These are phyloP conservation scores for Leptoclinus maculatus DNA, from an alignment of 2,797 vertebrate genomes.

Conservation along the genomic window DNA sequence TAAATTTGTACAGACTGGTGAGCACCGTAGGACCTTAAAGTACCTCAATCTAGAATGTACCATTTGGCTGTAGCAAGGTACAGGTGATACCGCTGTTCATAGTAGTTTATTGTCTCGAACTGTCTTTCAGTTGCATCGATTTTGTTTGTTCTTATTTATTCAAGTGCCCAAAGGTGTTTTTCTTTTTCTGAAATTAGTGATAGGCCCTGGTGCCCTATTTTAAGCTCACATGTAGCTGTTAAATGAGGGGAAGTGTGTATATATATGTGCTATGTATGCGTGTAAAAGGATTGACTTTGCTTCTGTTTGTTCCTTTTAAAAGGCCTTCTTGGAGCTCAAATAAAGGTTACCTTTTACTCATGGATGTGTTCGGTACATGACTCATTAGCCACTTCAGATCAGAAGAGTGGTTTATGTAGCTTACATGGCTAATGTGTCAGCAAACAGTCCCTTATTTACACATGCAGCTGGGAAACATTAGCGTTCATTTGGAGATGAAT, in stretches of 20 bases:
- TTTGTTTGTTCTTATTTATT: constrained; percentile 75
- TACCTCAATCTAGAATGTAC: constrained; percentile 59
- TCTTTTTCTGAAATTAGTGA: constrained; percentile 23
- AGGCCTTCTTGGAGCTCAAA: constrained; percentile 63
- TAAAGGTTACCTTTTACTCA: constrained; percentile 70
- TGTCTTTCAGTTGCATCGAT: constrained; percentile 31
- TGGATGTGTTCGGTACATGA: not conserved
- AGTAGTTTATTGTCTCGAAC: not conserved
- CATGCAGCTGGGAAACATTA: too few species aligned
- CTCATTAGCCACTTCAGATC: not conserved
- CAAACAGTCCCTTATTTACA: not conserved
- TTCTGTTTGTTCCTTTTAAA: constrained; percentile 46
- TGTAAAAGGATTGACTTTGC: constrained; percentile 46
- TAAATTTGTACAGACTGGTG: constrained; percentile 13
- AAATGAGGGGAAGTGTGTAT: constrained; percentile 44
- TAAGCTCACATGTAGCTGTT: constrained; percentile 34
- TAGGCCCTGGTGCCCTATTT: constrained; percentile 13
- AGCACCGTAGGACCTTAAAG: constrained; percentile 59
- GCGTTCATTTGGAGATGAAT: not conserved
- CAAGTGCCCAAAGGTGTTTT: constrained; percentile 74
- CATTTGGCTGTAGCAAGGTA: constrained; percentile 27
- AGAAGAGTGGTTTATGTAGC: not conserved
- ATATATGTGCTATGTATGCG: constrained; percentile 15
- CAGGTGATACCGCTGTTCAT: constrained; percentile 8
- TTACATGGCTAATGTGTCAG: not conserved